A percentile compares a stretch with the other conserved stretches of the same genome.
Evolutionary conservation across 2,113 vertebrate species (phyloP).

Genomic region (Triplophysa tibetana): DNA sequence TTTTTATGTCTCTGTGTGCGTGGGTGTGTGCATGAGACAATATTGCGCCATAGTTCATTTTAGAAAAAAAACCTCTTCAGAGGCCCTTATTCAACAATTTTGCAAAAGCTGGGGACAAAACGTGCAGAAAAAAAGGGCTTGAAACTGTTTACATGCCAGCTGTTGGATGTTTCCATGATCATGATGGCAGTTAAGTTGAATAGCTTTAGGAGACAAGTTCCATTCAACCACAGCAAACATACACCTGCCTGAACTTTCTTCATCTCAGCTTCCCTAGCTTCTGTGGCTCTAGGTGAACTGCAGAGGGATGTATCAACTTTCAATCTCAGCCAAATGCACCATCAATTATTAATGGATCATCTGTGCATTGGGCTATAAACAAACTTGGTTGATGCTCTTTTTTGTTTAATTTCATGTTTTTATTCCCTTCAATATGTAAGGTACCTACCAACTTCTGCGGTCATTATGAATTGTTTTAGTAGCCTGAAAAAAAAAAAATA

Average conservation of each 20-base stretch:
- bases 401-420: too few relatives aligned
- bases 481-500: too few relatives aligned
- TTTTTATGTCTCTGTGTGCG: background rate
- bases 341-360: constrained; percentile 58
- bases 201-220: background rate
- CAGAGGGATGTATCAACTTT: constrained; percentile 51
- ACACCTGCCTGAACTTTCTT: background rate
- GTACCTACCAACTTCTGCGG: too few relatives aligned
- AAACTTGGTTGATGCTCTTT: background rate
- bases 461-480: too few relatives aligned
- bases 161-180: background rate
- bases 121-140: background rate
- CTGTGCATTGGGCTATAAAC: background rate
- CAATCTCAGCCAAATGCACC: constrained; percentile 47
- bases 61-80: constrained; percentile 7
- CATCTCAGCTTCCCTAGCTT: constrained; percentile 21
- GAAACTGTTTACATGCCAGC: constrained; percentile 7
- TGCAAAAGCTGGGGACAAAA: background rate
- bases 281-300: constrained; percentile 38
- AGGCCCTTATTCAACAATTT: background rate
- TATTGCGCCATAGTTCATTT: constrained; percentile 27
- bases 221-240: background rate
- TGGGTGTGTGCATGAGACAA: constrained; percentile 24
- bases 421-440: too few relatives aligned
- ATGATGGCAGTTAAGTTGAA: background rate